These are phyloP conservation scores for Puffinus mauretanicus DNA, from an alignment of 2,113 vertebrate genomes.

Conservation along the genomic window DNA sequence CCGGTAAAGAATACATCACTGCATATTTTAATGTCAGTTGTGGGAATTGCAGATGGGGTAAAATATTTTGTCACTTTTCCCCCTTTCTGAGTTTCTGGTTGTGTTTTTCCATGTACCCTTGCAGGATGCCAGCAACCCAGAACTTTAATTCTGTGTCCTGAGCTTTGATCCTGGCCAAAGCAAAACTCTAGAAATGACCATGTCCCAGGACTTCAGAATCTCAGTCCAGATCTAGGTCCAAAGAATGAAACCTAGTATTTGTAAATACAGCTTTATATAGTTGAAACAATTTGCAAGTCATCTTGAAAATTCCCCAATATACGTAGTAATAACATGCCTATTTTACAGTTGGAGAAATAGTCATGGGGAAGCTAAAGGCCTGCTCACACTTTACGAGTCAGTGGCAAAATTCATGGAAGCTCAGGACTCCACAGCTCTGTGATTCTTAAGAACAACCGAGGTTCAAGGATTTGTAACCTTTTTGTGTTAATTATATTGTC, in stretches of 20 bases:
- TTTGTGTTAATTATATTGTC: background rate
- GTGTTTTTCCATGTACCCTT: background rate
- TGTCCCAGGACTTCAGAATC: background rate
- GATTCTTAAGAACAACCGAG: background rate
- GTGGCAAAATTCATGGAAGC: background rate
- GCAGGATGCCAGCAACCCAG: background rate
- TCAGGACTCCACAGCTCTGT: background rate
- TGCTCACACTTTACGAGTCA: background rate
- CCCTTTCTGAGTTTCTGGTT: background rate
- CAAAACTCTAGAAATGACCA: background rate
- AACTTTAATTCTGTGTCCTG: background rate
- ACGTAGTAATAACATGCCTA: background rate
- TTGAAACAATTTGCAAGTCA: background rate
- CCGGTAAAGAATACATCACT: slow-evolving; percentile 16
- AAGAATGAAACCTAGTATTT: background rate
- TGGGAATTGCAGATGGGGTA: background rate
- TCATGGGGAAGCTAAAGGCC: background rate
- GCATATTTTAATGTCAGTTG: slow-evolving; percentile 47
- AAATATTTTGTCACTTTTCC: slow-evolving; percentile 49
- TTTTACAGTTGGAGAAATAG: background rate
- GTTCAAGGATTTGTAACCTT: background rate
- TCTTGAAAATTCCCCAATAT: background rate
- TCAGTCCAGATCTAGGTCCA: background rate
- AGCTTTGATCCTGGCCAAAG: background rate
- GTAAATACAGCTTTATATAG: background rate